These are phyloP conservation scores for Delichon dasypus DNA, from an alignment of 2,797 vertebrate species.

Conservation along the genomic window DNA sequence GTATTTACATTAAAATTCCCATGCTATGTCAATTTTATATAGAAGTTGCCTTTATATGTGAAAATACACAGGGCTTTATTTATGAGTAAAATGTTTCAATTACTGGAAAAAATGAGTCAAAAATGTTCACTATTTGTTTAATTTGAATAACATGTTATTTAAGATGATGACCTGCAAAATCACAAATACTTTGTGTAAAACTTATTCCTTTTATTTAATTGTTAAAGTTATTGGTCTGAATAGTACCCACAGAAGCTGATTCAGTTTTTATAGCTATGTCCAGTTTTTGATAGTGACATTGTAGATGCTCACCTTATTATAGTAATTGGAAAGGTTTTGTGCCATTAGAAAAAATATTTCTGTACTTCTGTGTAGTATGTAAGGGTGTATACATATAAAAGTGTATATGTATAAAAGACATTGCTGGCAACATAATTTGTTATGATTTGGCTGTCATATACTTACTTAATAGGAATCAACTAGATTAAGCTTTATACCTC, in stretches of 20 bases:
- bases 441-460: background rate
- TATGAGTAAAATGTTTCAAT: conserved; percentile 2
- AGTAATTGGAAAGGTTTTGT: background rate
- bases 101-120: background rate
- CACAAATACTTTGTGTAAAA: background rate
- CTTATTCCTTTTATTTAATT: background rate
- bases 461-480: background rate
- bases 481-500: background rate
- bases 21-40: background rate
- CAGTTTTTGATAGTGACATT: background rate
- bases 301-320: background rate
- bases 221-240: background rate
- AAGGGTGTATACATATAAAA: background rate
- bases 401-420: background rate
- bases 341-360: background rate
- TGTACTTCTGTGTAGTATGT: background rate
- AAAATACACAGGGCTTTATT: background rate
- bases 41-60: background rate
- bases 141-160: background rate
- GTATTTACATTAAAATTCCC: background rate
- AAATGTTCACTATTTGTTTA: background rate
- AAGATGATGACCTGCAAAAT: background rate
- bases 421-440: background rate
- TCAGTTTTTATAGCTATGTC: background rate
- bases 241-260: background rate